Percentiles rank a stretch among this genome's conserved stretches.
phyloP scores from a whole-genome alignment of 2,888 invertebrate species.

The Parthenolecanium corni region DNA sequence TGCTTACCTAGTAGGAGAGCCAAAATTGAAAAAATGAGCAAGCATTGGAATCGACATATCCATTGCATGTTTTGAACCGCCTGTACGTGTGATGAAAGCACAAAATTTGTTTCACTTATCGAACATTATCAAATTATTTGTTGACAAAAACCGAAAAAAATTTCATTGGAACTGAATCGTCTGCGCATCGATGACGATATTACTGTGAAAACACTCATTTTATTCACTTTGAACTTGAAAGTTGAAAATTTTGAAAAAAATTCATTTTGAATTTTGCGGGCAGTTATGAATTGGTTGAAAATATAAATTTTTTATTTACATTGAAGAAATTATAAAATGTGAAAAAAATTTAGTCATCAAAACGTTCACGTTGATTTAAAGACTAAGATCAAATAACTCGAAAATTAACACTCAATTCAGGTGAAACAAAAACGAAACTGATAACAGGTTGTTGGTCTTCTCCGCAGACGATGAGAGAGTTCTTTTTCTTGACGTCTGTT shows the following conservation, averaged over 20 bases:
- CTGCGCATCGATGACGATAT: too few species aligned
- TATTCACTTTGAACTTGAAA: too few species aligned
- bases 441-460: neutral
- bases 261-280: too few species aligned
- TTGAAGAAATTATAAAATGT: neutral
- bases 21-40: neutral
- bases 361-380: neutral
- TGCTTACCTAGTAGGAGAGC: neutral
- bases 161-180: too few species aligned
- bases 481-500: neutral
- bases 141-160: too few species aligned
- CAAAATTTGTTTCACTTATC: too few species aligned
- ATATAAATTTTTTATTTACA: neutral
- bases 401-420: neutral
- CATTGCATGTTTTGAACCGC: neutral
- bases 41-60: neutral
- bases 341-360: neutral
- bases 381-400: neutral
- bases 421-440: conserved; percentile 15
- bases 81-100: too few species aligned
- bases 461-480: conserved; percentile 5
- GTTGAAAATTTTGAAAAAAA: too few species aligned
- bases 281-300: too few species aligned
- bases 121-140: too few species aligned
- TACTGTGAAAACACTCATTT: too few species aligned